Evolutionary conservation across 2,113 vertebrate species (phyloP), one percentile per base, ranked within the genome.

Genomic region (Pluvianellus socialis): DNA sequence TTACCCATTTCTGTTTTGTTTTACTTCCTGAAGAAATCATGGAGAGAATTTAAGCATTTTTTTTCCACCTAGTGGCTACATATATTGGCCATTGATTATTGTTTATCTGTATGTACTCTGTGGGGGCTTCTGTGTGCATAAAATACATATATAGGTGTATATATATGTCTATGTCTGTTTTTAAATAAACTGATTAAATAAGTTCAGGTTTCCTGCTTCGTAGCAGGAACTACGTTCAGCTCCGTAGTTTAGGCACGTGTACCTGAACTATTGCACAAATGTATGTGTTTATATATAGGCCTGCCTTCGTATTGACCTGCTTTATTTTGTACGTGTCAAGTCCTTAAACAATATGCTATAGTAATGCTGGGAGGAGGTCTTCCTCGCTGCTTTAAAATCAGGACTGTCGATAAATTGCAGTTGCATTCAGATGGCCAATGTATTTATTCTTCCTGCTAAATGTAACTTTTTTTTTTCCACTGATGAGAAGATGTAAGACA

Each of bases 211-310:
- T 92, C 20, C 18, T 70, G 50, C 35, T 93, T 55, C n/a, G n/a
- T n/a, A n/a, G n/a, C n/a, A n/a, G n/a, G n/a, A n/a, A n/a, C n/a
- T n/a, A 44, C 23, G 11, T 66, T 42, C 22, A 66, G 9, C 33
- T 77, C 52, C 33, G 3, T 6, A 33, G 44, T 67, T 79, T n/a
- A 59, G 28, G 19, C 10, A 24, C 0, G 0, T 1, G 1, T 45
- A 20, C 27, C 62, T 76, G 26, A 72, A 40, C 9, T 79, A 9
- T 82, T 44, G 32, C 20, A 53, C 47, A 35, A 55, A 63, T 63
- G 22, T 19, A 15, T 68, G 20, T 19, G 14, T 58, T 70, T 77
- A 65, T 53, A 65, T 53, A 7, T 33, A n/a, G 18, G 7, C 49
- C 35, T 68, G 10, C 22, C 20, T 38, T 2, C 3, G 0, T 21